phyloP scores from a whole-genome alignment of 1,140 invertebrate genomes.

The Dufourea novaeangliae region DNA sequence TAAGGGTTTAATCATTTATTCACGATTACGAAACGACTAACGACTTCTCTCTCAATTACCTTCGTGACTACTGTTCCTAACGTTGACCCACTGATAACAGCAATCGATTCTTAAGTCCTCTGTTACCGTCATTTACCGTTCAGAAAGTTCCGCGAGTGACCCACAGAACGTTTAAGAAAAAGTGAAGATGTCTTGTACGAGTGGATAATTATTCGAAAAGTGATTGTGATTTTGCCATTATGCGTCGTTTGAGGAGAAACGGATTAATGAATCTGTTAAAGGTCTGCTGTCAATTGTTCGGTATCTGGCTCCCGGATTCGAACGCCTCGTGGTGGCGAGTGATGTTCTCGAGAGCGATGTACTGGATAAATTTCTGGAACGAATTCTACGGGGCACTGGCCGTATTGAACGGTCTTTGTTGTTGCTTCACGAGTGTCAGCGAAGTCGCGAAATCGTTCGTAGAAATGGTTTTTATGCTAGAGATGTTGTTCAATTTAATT shows the following conservation, averaged over 20 bases:
- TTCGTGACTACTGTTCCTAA: neutral
- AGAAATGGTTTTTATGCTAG: neutral
- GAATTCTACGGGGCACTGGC: neutral
- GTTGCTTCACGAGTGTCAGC: neutral
- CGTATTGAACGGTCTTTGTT: neutral
- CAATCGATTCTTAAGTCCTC: neutral
- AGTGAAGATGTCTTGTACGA: too few relatives aligned
- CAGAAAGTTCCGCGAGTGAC: neutral
- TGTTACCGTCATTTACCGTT: neutral
- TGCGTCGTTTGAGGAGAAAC: neutral
- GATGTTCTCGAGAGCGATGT: neutral
- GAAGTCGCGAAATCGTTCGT: neutral
- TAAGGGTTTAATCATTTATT: neutral
- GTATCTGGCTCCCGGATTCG: neutral
- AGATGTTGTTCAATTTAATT: neutral
- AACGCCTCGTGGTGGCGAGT: neutral
- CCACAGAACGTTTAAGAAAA: too few relatives aligned
- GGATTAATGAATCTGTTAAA: neutral
- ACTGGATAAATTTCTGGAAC: neutral
- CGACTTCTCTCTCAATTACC: neutral
- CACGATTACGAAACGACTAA: neutral
- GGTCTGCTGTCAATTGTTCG: neutral
- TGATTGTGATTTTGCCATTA: neutral
- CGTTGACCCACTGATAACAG: neutral
- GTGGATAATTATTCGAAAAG: neutral